These are phyloP conservation scores for Cephus pygmeus DNA, from an alignment of 2,888 invertebrate species.

Conservation along the genomic window DNA sequence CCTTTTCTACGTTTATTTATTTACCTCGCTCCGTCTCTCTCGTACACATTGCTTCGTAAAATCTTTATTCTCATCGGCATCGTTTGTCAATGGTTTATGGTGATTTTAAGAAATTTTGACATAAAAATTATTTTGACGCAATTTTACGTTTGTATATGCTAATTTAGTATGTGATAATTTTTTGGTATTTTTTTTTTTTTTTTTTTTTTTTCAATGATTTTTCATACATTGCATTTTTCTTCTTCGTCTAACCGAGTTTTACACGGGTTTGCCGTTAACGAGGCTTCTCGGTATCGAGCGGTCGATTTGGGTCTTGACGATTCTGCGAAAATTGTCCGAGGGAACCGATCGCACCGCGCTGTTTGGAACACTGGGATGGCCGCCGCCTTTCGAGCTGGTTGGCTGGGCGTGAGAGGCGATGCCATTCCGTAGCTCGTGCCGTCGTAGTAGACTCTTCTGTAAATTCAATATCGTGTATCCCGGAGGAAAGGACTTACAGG, in stretches of 20 bases:
- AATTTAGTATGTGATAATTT: neutral
- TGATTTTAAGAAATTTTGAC: neutral
- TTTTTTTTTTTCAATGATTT: neutral
- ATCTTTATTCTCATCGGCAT: neutral
- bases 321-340: neutral
- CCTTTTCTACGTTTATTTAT: neutral
- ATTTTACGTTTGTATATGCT: neutral
- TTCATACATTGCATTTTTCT: neutral
- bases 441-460: conserved; percentile 4
- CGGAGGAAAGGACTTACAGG: neutral
- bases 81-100: neutral
- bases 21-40: neutral
- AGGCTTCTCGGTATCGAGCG: neutral
- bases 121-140: neutral
- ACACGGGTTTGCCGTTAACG: no score
- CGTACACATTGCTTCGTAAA: neutral
- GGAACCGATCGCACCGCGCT: neutral
- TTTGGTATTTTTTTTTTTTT: neutral
- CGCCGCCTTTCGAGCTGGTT: conserved; percentile 7
- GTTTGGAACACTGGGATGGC: neutral
- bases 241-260: neutral
- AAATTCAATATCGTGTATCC: conserved; percentile 5
- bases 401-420: conserved; percentile 9
- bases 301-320: neutral
- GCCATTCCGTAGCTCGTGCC: conserved; percentile 5